Evolutionary conservation across 2,797 vertebrate species (phyloP).

Genomic region (Macrochelys suwanniensis): DNA sequence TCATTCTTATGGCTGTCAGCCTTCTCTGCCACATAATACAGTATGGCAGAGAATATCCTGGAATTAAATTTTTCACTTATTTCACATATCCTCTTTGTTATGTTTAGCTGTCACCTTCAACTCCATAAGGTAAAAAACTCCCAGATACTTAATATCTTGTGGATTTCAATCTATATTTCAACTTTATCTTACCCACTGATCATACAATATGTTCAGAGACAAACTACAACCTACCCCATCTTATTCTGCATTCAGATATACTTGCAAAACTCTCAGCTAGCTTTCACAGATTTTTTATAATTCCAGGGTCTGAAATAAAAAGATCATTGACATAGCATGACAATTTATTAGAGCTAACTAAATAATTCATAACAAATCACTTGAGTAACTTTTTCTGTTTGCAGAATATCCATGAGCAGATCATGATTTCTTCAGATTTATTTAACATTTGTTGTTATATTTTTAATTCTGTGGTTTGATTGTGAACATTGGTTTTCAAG

Average conservation of each 20-base stretch:
- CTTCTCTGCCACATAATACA: conserved; percentile 50
- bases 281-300: conserved; percentile 32
- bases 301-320: conserved; percentile 41
- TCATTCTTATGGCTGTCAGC: conserved; percentile 41
- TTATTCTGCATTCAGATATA: conserved; percentile 28
- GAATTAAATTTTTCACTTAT: conserved; percentile 54
- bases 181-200: conserved; percentile 58
- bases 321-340: background rate
- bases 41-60: conserved; percentile 62
- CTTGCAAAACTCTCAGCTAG: conserved; percentile 50
- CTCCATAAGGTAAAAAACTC: conserved; percentile 71
- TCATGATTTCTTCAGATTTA: background rate
- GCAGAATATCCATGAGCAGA: background rate
- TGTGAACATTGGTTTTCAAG: conserved; percentile 9
- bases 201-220: conserved; percentile 65
- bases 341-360: conserved; percentile 33
- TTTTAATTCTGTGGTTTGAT: background rate
- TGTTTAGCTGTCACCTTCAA: conserved; percentile 58
- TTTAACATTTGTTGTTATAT: background rate
- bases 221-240: conserved; percentile 66
- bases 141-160: conserved; percentile 70
- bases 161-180: conserved; percentile 76
- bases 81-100: conserved; percentile 70
- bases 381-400: background rate
- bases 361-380: conserved; percentile 14